Conservation (phyloP, 2,113 vertebrate species). For the Rattus norvegicus region DNA sequence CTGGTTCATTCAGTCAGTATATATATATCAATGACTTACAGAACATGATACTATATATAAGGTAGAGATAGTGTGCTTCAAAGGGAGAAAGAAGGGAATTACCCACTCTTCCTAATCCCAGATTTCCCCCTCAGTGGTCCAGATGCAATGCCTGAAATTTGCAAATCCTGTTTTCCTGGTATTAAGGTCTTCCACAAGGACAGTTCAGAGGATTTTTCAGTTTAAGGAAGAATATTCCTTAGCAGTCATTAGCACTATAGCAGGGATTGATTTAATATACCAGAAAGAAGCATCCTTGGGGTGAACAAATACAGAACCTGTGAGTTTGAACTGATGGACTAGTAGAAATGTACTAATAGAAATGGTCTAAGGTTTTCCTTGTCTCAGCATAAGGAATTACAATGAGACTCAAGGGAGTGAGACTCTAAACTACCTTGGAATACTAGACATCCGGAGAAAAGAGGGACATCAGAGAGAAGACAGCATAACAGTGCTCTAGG, state of each 20-base stretch:
- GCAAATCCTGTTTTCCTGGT: neutral
- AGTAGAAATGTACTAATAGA: neutral
- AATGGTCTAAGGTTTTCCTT: neutral
- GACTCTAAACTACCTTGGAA: neutral
- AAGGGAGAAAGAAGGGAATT: neutral
- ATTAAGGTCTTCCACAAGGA: neutral
- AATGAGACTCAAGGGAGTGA: neutral
- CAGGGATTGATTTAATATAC: conserved; percentile 45
- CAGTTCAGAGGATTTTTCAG: neutral
- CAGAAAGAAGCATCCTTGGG: neutral
- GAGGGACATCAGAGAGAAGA: neutral
- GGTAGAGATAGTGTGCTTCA: neutral
- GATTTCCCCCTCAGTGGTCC: neutral
- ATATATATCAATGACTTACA: neutral
- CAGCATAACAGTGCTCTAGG: neutral
- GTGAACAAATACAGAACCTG: neutral
- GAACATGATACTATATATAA: neutral
- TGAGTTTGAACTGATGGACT: neutral
- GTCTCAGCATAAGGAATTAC: neutral
- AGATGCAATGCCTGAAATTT: neutral
- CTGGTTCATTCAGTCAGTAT: conserved; percentile 12
- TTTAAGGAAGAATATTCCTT: neutral
- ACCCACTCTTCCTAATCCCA: neutral
- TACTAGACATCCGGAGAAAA: neutral
- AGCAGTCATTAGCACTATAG: neutral